Percentiles rank a stretch among this genome's conserved stretches.
These are phyloP conservation scores for Cheilosia scutellata DNA, from an alignment of 2,888 invertebrate genomes.

Conservation along the genomic window DNA sequence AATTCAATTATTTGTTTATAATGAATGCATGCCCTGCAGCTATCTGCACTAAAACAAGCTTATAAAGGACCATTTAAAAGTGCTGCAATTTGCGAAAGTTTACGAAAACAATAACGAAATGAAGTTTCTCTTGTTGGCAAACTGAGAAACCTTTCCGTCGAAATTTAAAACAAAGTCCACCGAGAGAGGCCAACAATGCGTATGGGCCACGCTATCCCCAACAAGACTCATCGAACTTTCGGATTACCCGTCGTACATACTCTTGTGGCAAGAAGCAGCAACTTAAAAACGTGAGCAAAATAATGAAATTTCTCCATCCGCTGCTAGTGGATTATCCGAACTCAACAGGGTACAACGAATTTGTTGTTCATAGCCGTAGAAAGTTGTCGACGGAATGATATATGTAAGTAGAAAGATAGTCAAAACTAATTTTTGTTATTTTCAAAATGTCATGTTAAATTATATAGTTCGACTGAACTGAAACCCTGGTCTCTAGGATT, in stretches of 20 bases:
- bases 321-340: slow-evolving; percentile 61
- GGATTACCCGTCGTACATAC: slow-evolving; percentile 49
- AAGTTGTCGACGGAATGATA: slow-evolving; percentile 75
- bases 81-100: slow-evolving; percentile 36
- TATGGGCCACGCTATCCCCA: slow-evolving; percentile 31
- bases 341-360: slow-evolving; percentile 71
- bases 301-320: slow-evolving; percentile 68
- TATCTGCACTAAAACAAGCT: background rate
- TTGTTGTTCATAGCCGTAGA: slow-evolving; percentile 72
- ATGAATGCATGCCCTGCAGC: background rate
- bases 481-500: slow-evolving; percentile 16
- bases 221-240: slow-evolving; percentile 65
- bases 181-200: slow-evolving; percentile 46
- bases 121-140: slow-evolving; percentile 11
- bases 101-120: slow-evolving; percentile 33
- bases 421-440: slow-evolving; percentile 51
- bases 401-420: slow-evolving; percentile 68
- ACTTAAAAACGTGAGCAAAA: slow-evolving; percentile 72
- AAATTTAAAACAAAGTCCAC: slow-evolving; percentile 34
- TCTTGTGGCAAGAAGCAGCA: slow-evolving; percentile 67
- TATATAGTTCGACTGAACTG: slow-evolving; percentile 27
- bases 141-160: slow-evolving; percentile 17
- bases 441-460: slow-evolving; percentile 38
- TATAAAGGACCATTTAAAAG: background rate
- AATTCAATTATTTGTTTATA: background rate